These are phyloP conservation scores for Sylvicola fuscatus DNA, from an alignment of 2,888 invertebrate species.

Conservation along the genomic window DNA sequence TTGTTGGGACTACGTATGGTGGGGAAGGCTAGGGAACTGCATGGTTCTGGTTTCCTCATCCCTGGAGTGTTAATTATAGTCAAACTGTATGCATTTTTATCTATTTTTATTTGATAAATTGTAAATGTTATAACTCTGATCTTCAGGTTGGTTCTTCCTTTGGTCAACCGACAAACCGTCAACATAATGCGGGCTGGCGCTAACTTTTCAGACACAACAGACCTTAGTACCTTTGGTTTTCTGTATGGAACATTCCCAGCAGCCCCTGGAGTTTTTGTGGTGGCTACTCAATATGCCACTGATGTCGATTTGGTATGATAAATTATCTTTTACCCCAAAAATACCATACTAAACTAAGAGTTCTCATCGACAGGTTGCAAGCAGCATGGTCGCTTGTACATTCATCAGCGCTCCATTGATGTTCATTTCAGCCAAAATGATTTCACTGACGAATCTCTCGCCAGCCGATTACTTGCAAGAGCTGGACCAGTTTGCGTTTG, in stretches of 20 bases:
- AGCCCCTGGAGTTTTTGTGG: slow-evolving; percentile 91
- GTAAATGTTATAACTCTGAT: neutral
- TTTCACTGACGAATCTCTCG: slow-evolving; percentile 48
- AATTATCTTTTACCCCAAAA: slow-evolving; percentile 24
- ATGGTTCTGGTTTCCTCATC: slow-evolving; percentile 57
- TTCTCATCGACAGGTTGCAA: slow-evolving; percentile 29
- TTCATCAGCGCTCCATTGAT: slow-evolving; percentile 87
- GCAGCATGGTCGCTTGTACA: slow-evolving; percentile 86
- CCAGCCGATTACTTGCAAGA: slow-evolving; percentile 56
- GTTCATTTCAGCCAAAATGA: slow-evolving; percentile 88
- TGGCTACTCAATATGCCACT: slow-evolving; percentile 68
- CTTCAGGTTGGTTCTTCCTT: slow-evolving; percentile 53
- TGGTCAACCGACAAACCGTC: slow-evolving; percentile 71
- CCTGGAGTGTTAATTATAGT: slow-evolving; percentile 75
- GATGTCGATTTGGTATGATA: slow-evolving; percentile 50
- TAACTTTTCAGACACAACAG: slow-evolving; percentile 52
- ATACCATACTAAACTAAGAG: slow-evolving; percentile 1
- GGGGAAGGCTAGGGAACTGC: slow-evolving; percentile 61
- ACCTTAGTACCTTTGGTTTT: slow-evolving; percentile 82
- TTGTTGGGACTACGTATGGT: slow-evolving; percentile 82
- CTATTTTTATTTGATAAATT: neutral
- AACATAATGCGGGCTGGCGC: slow-evolving; percentile 48
- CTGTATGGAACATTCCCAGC: slow-evolving; percentile 91
- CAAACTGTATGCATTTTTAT: slow-evolving; percentile 47
- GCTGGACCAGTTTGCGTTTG: slow-evolving; percentile 58